Evolutionary conservation across 2,113 vertebrate species (phyloP).

Genomic region (Pongo pygmaeus): DNA sequence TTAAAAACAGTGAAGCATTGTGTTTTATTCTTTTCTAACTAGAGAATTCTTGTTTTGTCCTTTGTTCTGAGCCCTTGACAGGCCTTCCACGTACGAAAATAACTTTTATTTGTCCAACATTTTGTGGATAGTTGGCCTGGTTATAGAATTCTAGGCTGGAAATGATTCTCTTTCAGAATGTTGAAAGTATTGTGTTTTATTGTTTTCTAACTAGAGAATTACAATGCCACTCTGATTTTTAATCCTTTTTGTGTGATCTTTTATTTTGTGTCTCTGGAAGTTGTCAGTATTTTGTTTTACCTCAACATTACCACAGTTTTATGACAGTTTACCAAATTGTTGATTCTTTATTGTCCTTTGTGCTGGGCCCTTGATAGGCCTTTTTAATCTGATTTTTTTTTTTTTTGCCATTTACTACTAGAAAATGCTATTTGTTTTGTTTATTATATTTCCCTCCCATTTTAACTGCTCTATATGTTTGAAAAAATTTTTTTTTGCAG

Average conservation of each 20-base stretch:
- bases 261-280: neutral
- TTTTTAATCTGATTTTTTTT: neutral
- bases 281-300: neutral
- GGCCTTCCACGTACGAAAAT: neutral
- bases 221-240: neutral
- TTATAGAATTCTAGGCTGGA: neutral
- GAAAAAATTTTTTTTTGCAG: neutral
- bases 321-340: neutral
- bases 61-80: too few relatives aligned
- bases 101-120: neutral
- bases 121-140: neutral
- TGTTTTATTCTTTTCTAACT: too few relatives aligned
- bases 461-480: neutral
- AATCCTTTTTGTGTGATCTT: neutral
- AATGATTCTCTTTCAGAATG: neutral
- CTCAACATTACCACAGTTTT: neutral
- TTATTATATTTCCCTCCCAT: neutral
- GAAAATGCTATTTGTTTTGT: neutral
- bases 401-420: neutral
- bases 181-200: neutral
- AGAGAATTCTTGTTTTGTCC: too few relatives aligned
- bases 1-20: too few relatives aligned
- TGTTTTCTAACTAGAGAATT: neutral
- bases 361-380: neutral
- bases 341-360: neutral